Evolutionary conservation across 2,113 vertebrate species (phyloP).

Genomic region (Octodon degus): DNA sequence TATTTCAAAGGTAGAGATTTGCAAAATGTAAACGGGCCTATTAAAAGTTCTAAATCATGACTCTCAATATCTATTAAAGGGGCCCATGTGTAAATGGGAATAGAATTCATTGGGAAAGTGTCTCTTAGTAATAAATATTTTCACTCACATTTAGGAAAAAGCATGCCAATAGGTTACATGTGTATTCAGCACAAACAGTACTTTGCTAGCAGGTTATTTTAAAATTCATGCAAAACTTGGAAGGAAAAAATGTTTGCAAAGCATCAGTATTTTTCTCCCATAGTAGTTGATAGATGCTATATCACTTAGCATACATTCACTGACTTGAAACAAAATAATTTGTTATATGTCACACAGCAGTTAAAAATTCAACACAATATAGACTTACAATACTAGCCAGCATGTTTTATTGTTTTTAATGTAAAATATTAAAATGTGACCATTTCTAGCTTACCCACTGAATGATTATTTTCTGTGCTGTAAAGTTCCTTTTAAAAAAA

Average conservation of each 20-base stretch:
- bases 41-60: slow-evolving; percentile 77
- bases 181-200: background rate
- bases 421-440: slow-evolving; percentile 65
- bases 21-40: slow-evolving; percentile 81
- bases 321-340: slow-evolving; percentile 27
- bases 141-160: slow-evolving; percentile 51
- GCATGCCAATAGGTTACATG: background rate
- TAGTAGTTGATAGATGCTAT: background rate
- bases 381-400: slow-evolving; percentile 8
- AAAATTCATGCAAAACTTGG: slow-evolving; percentile 48
- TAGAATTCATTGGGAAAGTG: slow-evolving; percentile 38
- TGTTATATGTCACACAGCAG: slow-evolving; percentile 42
- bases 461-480: slow-evolving; percentile 58
- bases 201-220: background rate
- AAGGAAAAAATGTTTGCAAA: slow-evolving; percentile 52
- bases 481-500: slow-evolving; percentile 54
- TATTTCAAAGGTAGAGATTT: slow-evolving; percentile 84
- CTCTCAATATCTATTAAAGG: slow-evolving; percentile 67
- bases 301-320: background rate
- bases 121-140: slow-evolving; percentile 64
- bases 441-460: slow-evolving; percentile 39
- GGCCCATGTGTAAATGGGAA: slow-evolving; percentile 47
- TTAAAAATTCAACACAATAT: slow-evolving; percentile 27
- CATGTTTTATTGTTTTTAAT: slow-evolving; percentile 62
- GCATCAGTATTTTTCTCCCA: slow-evolving; percentile 28